Base-by-base conservation (phyloP, 2,113 vertebrate genomes). In the Bucco capensis region DNA sequence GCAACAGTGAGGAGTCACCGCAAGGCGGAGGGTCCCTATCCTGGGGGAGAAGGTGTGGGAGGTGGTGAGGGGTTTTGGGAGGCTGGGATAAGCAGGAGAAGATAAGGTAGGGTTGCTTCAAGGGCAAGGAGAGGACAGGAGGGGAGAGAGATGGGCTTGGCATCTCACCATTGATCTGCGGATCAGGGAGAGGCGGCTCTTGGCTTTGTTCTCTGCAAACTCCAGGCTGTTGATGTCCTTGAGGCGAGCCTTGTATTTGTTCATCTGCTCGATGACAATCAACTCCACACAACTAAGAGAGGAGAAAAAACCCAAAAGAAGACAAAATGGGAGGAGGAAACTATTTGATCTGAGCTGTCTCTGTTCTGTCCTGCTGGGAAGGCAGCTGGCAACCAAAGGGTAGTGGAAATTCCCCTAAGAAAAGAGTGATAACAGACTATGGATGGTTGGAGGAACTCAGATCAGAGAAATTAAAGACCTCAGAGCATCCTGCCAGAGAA, bases 221-320 rank as follows among this genome's bases (percentile, higher is more conserved):
- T 99, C 99, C 97, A 99, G 96, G 89, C 98, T 99, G 94, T 89
- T 99, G 97, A 99, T 99, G 95, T 99, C 99, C 97, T 99, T 99
- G 79, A 99, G 98, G 67, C 99, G 98, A 76, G 99, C 98, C 87
- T 97, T 98, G 94, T 99, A 99, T 94, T 99, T 99, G 96, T 98
- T 99, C 99, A 99, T 99, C 96, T 99, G 99, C 94, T 99, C 99
- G 7, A 98, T 96, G 91, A 99, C 98, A 74, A 99, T 98, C 74
- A 99, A 96, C 85, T 99, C 99, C 47, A 99, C 98, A 16, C 99
- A 99, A 71, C 99, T 99, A 58, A 51, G 25, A 54, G 19, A 23
- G 60, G 7, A 21, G 10, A 33, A 72, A 66, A 82, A 67, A 79
- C 1, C 19, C 47, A 74, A 53, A 60, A 96, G 86, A 88, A 24